These are phyloP conservation scores for Heliconius nattereri DNA, from an alignment of 1,140 invertebrate genomes.

Conservation along the genomic window DNA sequence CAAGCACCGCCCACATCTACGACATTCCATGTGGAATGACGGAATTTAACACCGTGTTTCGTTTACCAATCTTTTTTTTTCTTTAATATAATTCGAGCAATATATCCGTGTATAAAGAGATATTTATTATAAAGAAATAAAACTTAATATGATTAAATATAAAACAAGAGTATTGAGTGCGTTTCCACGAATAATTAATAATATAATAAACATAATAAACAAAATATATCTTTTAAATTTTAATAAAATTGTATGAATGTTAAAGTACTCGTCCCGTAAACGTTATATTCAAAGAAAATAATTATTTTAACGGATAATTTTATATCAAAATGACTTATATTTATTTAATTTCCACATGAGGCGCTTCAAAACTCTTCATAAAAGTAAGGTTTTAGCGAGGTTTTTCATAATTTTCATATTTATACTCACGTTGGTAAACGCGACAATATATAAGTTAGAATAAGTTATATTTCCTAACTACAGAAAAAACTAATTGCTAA, in stretches of 20 bases:
- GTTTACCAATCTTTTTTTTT: no score
- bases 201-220: no score
- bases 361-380: neutral
- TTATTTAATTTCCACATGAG: neutral
- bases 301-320: neutral
- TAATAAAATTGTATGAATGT: neutral
- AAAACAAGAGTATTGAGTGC: neutral
- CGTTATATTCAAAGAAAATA: neutral
- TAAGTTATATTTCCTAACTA: neutral
- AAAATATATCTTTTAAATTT: neutral
- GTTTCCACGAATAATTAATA: conserved; percentile 7
- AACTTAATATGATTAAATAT: neutral
- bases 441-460: neutral
- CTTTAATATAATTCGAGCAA: neutral
- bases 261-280: neutral
- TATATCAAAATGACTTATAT: conserved; percentile 1
- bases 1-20: no score
- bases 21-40: no score
- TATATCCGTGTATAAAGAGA: neutral
- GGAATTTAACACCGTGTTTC: no score
- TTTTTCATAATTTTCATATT: neutral
- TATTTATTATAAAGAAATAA: neutral
- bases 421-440: neutral
- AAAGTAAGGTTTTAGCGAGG: neutral
- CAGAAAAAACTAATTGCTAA: no score